Base-by-base conservation (phyloP, 2,113 vertebrate species). In the Gambusia affinis region DNA sequence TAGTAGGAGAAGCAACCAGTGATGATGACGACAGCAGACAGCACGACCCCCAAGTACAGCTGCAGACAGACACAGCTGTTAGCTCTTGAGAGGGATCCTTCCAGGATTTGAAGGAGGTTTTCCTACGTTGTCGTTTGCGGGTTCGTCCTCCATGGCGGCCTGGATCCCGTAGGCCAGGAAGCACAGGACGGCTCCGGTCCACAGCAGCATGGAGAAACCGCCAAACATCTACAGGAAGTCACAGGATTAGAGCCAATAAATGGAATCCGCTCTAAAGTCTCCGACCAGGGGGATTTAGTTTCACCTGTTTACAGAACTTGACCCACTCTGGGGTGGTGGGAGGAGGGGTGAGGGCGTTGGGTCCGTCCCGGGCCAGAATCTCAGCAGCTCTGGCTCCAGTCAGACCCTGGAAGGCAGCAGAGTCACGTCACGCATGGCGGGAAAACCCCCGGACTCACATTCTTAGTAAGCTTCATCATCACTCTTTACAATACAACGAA, bases 1-100 rank as follows among this genome's bases (percentile, higher is more conserved):
- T 99, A 99, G 81, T 99, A 99, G 15, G 98, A 99, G 94, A 99
- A 99, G 69, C 98, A 99, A 22, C 98, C 97, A 83, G 98, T 99
- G 92, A 98, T 95, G 93, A 99, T 98, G 88, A 98, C 97, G 0
- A 99, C 97, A 75, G 97, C 96, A 5, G 97, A 93, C 11, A 98
- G 93, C 75, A 98, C 97, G 37, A 98, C 86, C 68, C 97, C 97
- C 66, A 98, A 94, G 80, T 98, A 99, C 76, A 98, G 91, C 97
- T 99, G 92, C 30, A 80, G 15, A 64, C 22, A 44, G 5, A 67
- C 8, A 57, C 51, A 3, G 22, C 24, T 29, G n/a, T 15, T 63
- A 17, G 15, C 15, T 33, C 19, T 2, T 39, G 11, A n/a, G n/a
- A 28, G 17, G 8, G 1, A 11, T 37, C 10, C 62, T 31, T 27